Evolutionary conservation across 2,797 vertebrate genomes (phyloP).

Genomic region (Melanotaenia trifasciata): DNA sequence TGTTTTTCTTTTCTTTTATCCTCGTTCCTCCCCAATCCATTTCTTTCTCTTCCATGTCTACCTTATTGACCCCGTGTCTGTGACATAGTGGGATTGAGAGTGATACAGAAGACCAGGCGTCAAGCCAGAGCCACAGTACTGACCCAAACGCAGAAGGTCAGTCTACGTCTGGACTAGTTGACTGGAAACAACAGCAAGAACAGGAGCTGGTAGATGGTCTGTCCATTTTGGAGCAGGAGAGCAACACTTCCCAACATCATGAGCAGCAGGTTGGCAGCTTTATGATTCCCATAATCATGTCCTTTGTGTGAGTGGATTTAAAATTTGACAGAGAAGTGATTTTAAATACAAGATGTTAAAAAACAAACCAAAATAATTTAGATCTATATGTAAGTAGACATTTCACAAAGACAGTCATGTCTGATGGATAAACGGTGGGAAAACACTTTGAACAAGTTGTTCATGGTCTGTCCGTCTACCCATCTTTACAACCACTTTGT

Average conservation of each 20-base stretch:
- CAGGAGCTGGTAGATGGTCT: constrained; percentile 48
- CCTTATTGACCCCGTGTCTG: constrained; percentile 33
- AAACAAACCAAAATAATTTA: neutral
- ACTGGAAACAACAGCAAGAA: constrained; percentile 45
- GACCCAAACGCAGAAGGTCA: constrained; percentile 61
- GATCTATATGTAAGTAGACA: neutral
- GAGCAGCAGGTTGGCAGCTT: constrained; percentile 62
- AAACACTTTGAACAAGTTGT: no score
- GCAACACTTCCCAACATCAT: constrained; percentile 59
- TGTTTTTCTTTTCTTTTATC: constrained; percentile 11
- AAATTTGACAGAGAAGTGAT: neutral
- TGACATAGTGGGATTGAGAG: constrained; percentile 66
- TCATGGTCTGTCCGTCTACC: no score
- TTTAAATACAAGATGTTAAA: neutral
- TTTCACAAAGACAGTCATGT: neutral
- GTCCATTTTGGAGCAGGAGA: constrained; percentile 55
- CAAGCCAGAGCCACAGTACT: constrained; percentile 50
- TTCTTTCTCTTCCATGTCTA: constrained; percentile 11
- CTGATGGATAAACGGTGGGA: neutral
- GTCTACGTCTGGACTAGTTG: constrained; percentile 48
- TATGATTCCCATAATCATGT: neutral
- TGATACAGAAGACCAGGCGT: constrained; percentile 61
- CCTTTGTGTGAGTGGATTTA: neutral
- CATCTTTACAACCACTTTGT: neutral
- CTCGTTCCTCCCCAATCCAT: constrained; percentile 1